phyloP scores from a whole-genome alignment of 2,888 invertebrate genomes.

The Zygogramma bicolorata region DNA sequence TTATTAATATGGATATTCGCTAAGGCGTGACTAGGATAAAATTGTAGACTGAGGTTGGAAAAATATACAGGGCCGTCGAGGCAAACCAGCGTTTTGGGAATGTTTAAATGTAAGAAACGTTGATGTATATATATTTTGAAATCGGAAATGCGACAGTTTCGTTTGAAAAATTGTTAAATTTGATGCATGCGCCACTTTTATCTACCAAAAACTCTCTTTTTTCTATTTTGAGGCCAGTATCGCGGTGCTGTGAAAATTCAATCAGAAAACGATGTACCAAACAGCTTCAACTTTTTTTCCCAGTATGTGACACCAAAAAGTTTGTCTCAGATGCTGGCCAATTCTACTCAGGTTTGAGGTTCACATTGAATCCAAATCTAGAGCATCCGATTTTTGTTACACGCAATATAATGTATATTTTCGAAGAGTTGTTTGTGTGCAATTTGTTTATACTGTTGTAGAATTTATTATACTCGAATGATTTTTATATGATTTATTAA shows the following conservation, averaged over 20 bases:
- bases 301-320: no score
- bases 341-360: background rate
- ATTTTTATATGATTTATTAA: slow-evolving; percentile 20
- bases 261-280: no score
- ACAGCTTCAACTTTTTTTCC: no score
- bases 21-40: background rate
- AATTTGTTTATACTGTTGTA: slow-evolving; percentile 3
- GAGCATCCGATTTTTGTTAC: background rate
- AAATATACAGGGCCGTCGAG: background rate
- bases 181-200: background rate
- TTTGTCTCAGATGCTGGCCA: background rate
- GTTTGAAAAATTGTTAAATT: background rate
- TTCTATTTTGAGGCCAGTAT: background rate
- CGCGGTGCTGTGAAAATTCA: background rate
- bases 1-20: background rate
- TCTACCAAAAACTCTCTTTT: background rate
- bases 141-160: background rate
- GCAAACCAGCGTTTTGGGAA: background rate
- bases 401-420: background rate
- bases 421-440: slow-evolving; percentile 4
- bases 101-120: background rate
- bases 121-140: background rate
- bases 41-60: background rate
- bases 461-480: slow-evolving; percentile 2
- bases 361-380: background rate